Conservation (phyloP, 1,140 invertebrate genomes). For the Heliconius congener region DNA sequence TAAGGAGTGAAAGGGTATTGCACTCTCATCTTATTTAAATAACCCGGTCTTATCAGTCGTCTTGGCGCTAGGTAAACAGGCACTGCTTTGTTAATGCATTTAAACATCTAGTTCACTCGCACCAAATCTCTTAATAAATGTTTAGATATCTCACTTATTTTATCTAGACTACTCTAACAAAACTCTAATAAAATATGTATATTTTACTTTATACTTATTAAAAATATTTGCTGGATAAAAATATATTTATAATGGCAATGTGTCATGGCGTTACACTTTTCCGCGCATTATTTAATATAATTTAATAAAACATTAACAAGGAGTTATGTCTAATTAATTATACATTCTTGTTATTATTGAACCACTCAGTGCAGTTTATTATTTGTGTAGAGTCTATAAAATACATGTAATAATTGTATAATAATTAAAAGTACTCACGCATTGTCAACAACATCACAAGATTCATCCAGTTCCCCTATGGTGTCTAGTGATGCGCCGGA, state of each 20-base stretch:
- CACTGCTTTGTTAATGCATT: constrained; percentile 28
- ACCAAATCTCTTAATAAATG: constrained; percentile 23
- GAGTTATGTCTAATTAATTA: too few species aligned
- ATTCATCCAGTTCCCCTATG: constrained; percentile 86
- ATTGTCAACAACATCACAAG: constrained; percentile 65
- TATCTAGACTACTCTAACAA: not conserved
- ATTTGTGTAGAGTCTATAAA: not conserved
- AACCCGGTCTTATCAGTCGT: constrained; percentile 29
- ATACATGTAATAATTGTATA: not conserved
- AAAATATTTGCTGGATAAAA: too few species aligned
- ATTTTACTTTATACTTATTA: too few species aligned
- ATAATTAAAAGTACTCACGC: constrained; percentile 60
- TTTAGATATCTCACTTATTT: constrained; percentile 14
- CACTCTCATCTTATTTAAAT: constrained; percentile 34
- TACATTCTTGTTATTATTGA: not conserved
- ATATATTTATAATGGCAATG: too few species aligned
- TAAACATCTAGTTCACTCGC: not conserved
- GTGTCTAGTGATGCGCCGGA: constrained; percentile 82
- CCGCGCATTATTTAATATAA: too few species aligned
- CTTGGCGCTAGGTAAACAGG: constrained; percentile 27
- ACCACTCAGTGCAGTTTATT: not conserved
- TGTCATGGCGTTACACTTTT: too few species aligned
- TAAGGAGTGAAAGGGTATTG: constrained; percentile 31
- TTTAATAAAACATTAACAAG: too few species aligned
- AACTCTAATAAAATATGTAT: too few species aligned